Evolutionary conservation across 2,888 invertebrate genomes (phyloP).

Genomic region (Mystacides longicornis): DNA sequence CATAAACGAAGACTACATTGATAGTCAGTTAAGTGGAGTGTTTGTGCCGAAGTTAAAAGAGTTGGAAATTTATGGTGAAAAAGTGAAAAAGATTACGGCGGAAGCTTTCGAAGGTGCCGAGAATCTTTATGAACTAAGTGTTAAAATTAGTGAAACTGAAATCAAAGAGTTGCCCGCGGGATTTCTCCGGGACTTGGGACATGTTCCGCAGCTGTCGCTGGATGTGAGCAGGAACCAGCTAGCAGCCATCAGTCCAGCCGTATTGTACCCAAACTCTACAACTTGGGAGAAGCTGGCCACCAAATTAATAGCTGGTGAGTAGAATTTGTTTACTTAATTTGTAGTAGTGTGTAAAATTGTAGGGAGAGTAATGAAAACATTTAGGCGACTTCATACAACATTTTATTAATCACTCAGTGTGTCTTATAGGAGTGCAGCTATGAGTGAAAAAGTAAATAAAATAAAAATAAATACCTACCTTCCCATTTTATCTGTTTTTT

Average conservation of each 20-base stretch:
- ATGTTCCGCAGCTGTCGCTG: constrained; percentile 71
- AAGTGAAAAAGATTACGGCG: constrained; percentile 65
- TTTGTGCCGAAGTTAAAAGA: constrained; percentile 73
- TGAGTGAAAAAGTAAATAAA: too few relatives aligned
- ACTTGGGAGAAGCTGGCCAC: constrained; percentile 85
- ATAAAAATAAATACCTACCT: too few relatives aligned
- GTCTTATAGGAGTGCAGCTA: too few relatives aligned
- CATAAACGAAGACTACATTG: constrained; percentile 65
- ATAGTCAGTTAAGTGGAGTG: constrained; percentile 67
- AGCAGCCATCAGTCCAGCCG: constrained; percentile 70
- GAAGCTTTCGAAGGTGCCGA: constrained; percentile 71
- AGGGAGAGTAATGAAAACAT: too few relatives aligned
- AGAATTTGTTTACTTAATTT: too few relatives aligned
- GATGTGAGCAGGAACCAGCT: constrained; percentile 78
- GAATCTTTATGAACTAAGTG: constrained; percentile 65
- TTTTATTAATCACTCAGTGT: too few relatives aligned
- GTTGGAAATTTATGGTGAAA: constrained; percentile 70
- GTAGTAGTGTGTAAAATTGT: too few relatives aligned
- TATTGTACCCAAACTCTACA: constrained; percentile 79
- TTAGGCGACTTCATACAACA: too few relatives aligned
- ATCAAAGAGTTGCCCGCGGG: constrained; percentile 73
- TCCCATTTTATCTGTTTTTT: too few relatives aligned
- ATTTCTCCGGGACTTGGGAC: constrained; percentile 67
- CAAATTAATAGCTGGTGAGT: constrained; percentile 70
- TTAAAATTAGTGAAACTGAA: constrained; percentile 70